Evolutionary conservation across 1,140 invertebrate genomes (phyloP).

Genomic region (Lycorma delicatula): DNA sequence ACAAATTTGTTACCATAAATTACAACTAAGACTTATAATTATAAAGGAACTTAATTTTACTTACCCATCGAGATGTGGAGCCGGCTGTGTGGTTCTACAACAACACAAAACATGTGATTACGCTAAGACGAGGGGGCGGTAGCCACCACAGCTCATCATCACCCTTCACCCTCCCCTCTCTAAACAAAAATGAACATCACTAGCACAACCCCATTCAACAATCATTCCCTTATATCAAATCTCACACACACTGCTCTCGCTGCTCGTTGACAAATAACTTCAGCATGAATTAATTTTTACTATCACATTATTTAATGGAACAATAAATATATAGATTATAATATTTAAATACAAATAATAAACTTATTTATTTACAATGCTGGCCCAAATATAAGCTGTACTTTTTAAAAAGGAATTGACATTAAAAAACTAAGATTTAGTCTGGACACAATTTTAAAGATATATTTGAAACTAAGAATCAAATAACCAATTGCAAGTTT

Average conservation of each 20-base stretch:
- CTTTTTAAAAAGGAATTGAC: too few relatives aligned
- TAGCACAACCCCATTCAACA: background rate
- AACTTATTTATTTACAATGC: too few relatives aligned
- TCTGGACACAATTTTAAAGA: too few relatives aligned
- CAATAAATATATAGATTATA: too few relatives aligned
- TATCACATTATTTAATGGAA: too few relatives aligned
- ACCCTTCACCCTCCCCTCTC: background rate
- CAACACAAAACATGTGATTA: constrained; percentile 35
- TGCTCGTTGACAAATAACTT: background rate
- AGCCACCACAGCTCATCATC: constrained; percentile 2
- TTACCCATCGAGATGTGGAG: constrained; percentile 47
- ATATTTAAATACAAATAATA: too few relatives aligned
- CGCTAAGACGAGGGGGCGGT: constrained; percentile 5
- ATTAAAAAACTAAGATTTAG: too few relatives aligned
- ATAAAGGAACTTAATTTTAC: constrained; percentile 16
- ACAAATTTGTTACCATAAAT: too few relatives aligned
- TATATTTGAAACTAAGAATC: too few relatives aligned
- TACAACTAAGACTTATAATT: background rate
- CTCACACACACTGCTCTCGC: background rate
- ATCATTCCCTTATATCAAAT: background rate
- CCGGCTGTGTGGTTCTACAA: constrained; percentile 46
- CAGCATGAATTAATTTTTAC: background rate
- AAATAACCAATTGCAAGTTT: too few relatives aligned
- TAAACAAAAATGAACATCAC: constrained; percentile 3
- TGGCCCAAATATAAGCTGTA: too few relatives aligned